Conservation (phyloP, 2,797 vertebrate genomes). For the Trichosurus vulpecula region DNA sequence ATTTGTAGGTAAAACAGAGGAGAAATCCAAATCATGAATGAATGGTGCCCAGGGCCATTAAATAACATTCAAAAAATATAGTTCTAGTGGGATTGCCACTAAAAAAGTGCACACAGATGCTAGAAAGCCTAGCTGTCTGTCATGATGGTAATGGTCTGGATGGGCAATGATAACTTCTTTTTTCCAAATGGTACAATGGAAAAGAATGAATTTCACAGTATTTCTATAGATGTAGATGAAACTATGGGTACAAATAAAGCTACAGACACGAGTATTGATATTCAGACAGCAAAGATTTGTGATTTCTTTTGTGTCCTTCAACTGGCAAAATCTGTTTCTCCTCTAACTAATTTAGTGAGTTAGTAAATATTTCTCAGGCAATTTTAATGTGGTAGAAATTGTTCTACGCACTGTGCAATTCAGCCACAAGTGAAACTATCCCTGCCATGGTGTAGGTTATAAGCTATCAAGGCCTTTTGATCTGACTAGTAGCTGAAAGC, state of each 20-base stretch:
- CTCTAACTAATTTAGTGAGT: background rate
- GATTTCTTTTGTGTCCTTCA: background rate
- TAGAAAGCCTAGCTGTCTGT: conserved; percentile 27
- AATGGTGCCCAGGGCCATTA: conserved; percentile 31
- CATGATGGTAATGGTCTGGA: background rate
- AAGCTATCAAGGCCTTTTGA: background rate
- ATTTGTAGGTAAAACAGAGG: conserved; percentile 40
- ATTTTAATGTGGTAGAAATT: background rate
- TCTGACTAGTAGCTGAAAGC: background rate
- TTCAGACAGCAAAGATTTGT: background rate
- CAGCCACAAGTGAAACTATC: background rate
- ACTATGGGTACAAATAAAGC: background rate
- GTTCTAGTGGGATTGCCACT: background rate
- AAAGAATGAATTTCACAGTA: background rate
- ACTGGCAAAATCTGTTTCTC: background rate
- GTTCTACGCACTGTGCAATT: background rate
- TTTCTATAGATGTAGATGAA: background rate
- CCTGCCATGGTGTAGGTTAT: background rate
- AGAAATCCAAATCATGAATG: conserved; percentile 45
- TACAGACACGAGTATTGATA: background rate
- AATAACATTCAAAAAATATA: conserved; percentile 42
- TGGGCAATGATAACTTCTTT: conserved; percentile 8
- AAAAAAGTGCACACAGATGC: background rate
- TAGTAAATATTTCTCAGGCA: background rate
- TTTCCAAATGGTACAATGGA: background rate